phyloP scores from a whole-genome alignment of 2,113 vertebrate genomes.

The Hepsetus odoe region DNA sequence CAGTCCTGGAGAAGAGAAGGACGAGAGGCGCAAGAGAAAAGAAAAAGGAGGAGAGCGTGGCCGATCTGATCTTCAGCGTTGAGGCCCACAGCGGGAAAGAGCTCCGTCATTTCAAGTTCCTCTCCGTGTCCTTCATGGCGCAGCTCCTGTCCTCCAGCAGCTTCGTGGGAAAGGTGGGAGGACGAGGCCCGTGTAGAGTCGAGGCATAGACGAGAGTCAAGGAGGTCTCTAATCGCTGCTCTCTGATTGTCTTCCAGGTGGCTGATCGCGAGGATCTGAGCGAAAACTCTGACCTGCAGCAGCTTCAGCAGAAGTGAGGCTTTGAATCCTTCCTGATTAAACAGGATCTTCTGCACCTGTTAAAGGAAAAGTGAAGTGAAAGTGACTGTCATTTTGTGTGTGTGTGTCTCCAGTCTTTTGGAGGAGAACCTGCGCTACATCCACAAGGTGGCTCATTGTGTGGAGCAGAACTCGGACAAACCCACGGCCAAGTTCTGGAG shows the following conservation, averaged over 20 bases:
- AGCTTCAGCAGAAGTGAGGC: slow-evolving; percentile 74
- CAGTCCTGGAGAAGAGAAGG: slow-evolving; percentile 61
- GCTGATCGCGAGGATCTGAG: slow-evolving; percentile 41
- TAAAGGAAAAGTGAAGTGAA: too few relatives aligned
- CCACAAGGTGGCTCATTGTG: slow-evolving; percentile 81
- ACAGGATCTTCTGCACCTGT: too few relatives aligned
- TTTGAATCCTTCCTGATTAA: neutral
- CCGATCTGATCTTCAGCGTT: slow-evolving; percentile 81
- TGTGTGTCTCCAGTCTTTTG: slow-evolving; percentile 76
- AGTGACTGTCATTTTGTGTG: neutral
- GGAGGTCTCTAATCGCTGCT: neutral
- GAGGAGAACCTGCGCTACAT: slow-evolving; percentile 88
- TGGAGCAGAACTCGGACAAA: slow-evolving; percentile 85
- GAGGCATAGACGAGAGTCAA: neutral
- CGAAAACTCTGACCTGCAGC: slow-evolving; percentile 63
- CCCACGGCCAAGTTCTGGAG: slow-evolving; percentile 93
- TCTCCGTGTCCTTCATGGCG: slow-evolving; percentile 89
- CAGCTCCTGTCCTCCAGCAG: slow-evolving; percentile 82
- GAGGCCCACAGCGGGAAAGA: slow-evolving; percentile 88
- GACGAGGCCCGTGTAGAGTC: neutral
- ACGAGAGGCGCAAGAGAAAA: neutral
- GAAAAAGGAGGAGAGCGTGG: slow-evolving; percentile 63
- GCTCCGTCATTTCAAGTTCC: slow-evolving; percentile 91
- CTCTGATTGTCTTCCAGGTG: slow-evolving; percentile 61
- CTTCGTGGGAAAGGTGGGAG: slow-evolving; percentile 87